phyloP scores from a whole-genome alignment of 2,797 vertebrate genomes.

The Cirrhinus mrigala region DNA sequence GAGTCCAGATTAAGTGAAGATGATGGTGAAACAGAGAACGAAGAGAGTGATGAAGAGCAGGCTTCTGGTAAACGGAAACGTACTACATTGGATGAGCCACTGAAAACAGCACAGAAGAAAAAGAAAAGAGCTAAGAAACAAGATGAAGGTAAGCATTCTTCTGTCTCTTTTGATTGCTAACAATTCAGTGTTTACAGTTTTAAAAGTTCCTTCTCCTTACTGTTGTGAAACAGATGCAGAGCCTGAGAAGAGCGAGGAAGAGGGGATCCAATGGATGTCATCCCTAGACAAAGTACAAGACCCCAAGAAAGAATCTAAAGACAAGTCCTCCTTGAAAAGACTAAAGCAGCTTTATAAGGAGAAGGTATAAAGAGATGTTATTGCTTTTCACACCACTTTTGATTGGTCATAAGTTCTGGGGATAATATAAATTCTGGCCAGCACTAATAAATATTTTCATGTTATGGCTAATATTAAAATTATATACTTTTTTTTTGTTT shows the following conservation, averaged over 20 bases:
- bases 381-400: background rate
- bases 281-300: conserved; percentile 77
- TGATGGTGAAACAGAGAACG: background rate
- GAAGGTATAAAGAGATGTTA: conserved; percentile 79
- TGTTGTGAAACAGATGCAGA: conserved; percentile 28
- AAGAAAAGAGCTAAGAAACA: conserved; percentile 48
- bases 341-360: conserved; percentile 87
- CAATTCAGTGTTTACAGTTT: background rate
- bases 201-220: background rate
- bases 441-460: background rate
- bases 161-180: background rate
- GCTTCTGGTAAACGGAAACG: conserved; percentile 26
- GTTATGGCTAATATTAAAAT: background rate
- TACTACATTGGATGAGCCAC: background rate
- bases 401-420: background rate
- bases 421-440: background rate
- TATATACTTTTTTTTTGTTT: background rate
- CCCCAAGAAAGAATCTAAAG: conserved; percentile 73
- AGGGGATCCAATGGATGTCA: conserved; percentile 87
- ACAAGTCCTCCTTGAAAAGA: conserved; percentile 81
- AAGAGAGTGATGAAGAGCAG: conserved; percentile 7
- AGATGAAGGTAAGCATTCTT: conserved; percentile 13
- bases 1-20: conserved; percentile 38
- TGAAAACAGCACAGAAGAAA: conserved; percentile 8
- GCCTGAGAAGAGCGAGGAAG: conserved; percentile 57